phyloP scores from a whole-genome alignment of 2,797 vertebrate genomes.

The Protosalanx chinensis region DNA sequence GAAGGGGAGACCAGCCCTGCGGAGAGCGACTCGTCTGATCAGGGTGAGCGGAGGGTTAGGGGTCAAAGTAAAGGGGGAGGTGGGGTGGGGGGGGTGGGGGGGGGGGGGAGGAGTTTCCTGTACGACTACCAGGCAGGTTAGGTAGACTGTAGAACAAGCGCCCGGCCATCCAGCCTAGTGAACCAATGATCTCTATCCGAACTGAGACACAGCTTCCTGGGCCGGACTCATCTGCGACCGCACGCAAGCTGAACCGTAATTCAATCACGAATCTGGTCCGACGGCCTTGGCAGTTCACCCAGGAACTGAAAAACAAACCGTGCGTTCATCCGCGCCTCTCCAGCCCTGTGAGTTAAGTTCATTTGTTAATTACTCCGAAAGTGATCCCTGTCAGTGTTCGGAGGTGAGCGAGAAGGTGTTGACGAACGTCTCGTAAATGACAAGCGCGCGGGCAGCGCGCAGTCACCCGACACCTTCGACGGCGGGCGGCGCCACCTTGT shows the following conservation, averaged over 20 bases:
- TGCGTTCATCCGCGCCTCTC: neutral
- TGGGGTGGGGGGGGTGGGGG: neutral
- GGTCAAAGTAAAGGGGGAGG: neutral
- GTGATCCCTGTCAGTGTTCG: conserved; percentile 17
- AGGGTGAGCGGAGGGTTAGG: conserved; percentile 54
- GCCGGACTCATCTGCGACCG: neutral
- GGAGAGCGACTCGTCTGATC: conserved; percentile 73
- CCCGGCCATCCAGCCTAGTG: neutral
- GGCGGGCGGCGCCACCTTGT: conserved; percentile 34
- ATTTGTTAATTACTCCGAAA: conserved; percentile 46
- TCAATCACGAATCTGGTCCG: neutral
- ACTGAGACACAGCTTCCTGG: conserved; percentile 5
- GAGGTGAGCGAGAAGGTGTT: conserved; percentile 51
- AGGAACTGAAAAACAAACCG: neutral
- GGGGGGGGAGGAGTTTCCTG: neutral
- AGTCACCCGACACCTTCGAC: conserved; percentile 57
- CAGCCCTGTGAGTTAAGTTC: conserved; percentile 21
- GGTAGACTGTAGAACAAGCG: neutral
- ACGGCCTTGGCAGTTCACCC: neutral
- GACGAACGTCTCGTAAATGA: conserved; percentile 49
- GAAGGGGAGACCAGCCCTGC: conserved; percentile 65
- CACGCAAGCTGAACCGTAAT: neutral
- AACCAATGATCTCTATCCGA: neutral
- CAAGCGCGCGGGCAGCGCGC: conserved; percentile 34
- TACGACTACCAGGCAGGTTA: neutral